phyloP scores from a whole-genome alignment of 37 sponge, comb jelly and placozoan species.

The Hormiphora californensis region DNA sequence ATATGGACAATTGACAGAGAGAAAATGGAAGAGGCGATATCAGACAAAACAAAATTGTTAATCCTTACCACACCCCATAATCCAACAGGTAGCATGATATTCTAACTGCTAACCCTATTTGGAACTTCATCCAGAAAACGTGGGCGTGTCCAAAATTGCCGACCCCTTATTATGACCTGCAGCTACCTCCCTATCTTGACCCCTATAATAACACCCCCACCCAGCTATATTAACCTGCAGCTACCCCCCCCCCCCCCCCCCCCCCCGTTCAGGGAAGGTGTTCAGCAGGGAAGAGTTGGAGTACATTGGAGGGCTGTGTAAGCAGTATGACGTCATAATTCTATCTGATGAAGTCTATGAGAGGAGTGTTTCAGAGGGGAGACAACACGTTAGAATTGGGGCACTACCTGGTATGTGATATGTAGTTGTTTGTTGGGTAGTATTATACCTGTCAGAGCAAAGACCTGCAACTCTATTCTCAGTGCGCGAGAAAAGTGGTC shows the following conservation, averaged over 20 bases:
- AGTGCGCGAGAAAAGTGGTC: no score
- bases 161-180: not conserved
- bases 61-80: constrained; percentile 93
- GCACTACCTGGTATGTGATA: constrained; percentile 23
- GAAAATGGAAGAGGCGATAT: constrained; percentile 79
- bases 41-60: constrained; percentile 75
- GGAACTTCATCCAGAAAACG: no score
- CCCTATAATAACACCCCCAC: not conserved
- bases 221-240: not conserved
- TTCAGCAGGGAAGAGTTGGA: constrained; percentile 72
- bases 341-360: constrained; percentile 98
- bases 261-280: constrained; percentile 58
- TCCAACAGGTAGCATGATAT: constrained; percentile 75
- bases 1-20: constrained; percentile 75
- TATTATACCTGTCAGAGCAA: not conserved
- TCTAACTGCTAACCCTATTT: no score
- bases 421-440: not conserved
- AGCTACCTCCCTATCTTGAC: not conserved
- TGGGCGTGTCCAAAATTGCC: not conserved
- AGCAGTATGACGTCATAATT: constrained; percentile 74
- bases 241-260: not conserved
- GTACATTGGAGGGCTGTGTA: constrained; percentile 82
- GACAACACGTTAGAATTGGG: constrained; percentile 75
- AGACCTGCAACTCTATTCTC: no score
- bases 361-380: constrained; percentile 75